Base-by-base conservation (phyloP, 1,140 invertebrate genomes). In the Dufourea novaeangliae region DNA sequence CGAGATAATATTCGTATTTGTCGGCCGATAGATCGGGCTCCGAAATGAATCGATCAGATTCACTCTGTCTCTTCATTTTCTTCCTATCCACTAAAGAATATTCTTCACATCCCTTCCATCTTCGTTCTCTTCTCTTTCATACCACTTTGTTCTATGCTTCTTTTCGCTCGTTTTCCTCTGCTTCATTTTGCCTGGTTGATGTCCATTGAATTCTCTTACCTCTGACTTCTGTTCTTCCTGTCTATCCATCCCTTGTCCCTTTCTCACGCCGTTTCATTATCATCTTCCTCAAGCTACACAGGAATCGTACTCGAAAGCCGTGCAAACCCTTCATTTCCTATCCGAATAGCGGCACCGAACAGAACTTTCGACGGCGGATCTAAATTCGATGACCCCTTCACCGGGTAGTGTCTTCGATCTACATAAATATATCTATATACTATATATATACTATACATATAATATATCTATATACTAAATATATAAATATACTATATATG, bases 1-100 rank as follows among this genome's bases (percentile, higher is more conserved):
- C 22, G 52, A 44, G 72, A 68, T 54, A 57, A 75, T 68, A n/a
- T 37, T 41, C 37, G 14, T 44, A 56, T 74, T 50, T 74, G 69
- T 25, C 34, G 22, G 10, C 4, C n/a, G 54, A 14, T 57, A 4
- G n/a, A 22, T 39, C 12, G 12, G 12, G 3, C 12, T 12, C 25
- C 10, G 32, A 74, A 56, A 74, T 37, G 54, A 39, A 20, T 44
- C 37, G 37, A 17, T 54, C 29, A 11, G 7, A 50, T 22, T 12
- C 29, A 32, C 63, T 41, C 17, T 44, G 39, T 14, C 1, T 11
- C 25, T 34, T 57, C 25, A 59, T 32, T 25, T 39, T 22, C 20
- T 14, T 32, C 32, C 39, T 56, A 34, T 46, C 46, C 32, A 32
- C n/a, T n/a, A n/a, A n/a, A n/a, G n/a, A n/a, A n/a, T 34, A 50